Evolutionary conservation across 2,888 invertebrate species (phyloP).

Genomic region (Meloe dianella): DNA sequence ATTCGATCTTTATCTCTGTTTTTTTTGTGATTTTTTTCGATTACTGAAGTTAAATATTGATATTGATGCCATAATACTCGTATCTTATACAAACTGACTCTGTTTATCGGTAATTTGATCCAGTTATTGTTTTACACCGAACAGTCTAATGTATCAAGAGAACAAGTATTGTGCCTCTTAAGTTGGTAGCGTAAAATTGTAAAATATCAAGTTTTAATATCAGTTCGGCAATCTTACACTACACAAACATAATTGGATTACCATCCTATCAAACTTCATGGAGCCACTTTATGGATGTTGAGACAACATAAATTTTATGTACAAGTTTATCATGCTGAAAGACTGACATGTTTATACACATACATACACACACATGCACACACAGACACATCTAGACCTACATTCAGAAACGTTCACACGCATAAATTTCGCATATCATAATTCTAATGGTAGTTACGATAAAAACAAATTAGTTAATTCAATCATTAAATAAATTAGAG

Average conservation of each 20-base stretch:
- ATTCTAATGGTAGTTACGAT: neutral
- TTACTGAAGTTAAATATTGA: too few species aligned
- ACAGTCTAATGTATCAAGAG: neutral
- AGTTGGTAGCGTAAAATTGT: neutral
- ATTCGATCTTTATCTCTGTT: too few species aligned
- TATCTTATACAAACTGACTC: too few species aligned
- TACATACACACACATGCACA: neutral
- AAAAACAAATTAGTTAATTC: neutral
- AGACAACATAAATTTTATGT: neutral
- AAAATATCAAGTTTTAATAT: constrained; percentile 5
- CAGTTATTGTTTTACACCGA: too few species aligned
- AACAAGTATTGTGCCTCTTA: neutral
- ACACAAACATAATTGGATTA: constrained; percentile 31
- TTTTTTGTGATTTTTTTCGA: too few species aligned
- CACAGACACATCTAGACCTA: too few species aligned
- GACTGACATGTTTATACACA: neutral
- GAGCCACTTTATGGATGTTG: neutral
- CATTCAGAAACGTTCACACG: too few species aligned
- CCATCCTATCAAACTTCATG: constrained; percentile 26
- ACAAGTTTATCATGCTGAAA: neutral
- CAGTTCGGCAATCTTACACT: constrained; percentile 21
- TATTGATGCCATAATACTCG: too few species aligned
- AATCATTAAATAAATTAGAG: neutral
- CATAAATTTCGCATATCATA: neutral
- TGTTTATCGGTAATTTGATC: too few species aligned